Percentiles rank a stretch among this genome's conserved stretches.
Evolutionary conservation across 2,113 vertebrate species (phyloP).

Genomic region (Platysternon megacephalum): DNA sequence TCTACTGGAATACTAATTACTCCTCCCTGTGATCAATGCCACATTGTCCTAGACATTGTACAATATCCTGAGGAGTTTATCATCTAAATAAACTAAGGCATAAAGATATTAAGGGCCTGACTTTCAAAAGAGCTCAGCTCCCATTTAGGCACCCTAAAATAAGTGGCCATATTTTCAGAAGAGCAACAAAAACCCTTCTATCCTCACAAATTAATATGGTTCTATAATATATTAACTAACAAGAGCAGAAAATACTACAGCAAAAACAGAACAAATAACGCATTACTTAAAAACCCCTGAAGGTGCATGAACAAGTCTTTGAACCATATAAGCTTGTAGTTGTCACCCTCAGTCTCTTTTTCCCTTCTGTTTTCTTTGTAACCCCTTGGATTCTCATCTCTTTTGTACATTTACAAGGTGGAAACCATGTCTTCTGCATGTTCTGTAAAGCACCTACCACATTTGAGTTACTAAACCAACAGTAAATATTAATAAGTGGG

Average conservation of each 20-base stretch:
- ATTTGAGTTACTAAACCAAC: neutral
- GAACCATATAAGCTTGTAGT: neutral
- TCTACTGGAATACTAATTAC: neutral
- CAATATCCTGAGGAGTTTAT: neutral
- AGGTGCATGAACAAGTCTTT: neutral
- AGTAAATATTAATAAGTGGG: neutral
- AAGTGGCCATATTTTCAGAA: neutral
- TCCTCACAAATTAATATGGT: neutral
- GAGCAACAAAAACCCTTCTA: neutral
- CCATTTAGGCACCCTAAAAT: neutral
- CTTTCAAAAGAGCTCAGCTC: neutral
- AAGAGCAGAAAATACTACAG: neutral
- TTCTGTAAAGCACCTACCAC: neutral
- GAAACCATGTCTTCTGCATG: neutral
- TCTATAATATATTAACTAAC: neutral
- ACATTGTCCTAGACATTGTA: neutral
- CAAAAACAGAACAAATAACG: neutral
- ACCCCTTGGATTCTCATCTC: neutral
- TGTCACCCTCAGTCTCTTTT: neutral
- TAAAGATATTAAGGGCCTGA: neutral
- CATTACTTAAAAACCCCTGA: accelerated
- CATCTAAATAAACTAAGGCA: neutral
- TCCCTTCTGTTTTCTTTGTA: neutral
- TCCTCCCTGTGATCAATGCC: neutral
- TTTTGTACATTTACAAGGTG: neutral